phyloP scores from a whole-genome alignment of 1,140 invertebrate species.

The Elymnias hypermnestra region DNA sequence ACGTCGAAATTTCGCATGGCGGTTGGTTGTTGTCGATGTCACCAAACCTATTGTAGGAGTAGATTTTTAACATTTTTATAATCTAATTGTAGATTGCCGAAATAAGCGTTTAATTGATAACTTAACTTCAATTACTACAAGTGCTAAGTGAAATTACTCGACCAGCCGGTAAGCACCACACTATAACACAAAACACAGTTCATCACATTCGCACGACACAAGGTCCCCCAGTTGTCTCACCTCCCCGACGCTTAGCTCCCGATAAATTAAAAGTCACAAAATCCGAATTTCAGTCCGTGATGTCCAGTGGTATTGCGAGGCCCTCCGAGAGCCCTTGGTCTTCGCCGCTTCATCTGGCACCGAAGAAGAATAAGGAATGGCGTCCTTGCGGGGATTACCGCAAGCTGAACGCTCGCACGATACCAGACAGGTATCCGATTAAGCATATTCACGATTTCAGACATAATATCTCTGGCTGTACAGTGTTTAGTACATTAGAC shows the following conservation, averaged over 20 bases:
- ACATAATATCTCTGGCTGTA: neutral
- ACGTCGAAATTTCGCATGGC: conserved; percentile 1
- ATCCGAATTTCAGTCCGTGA: too few species aligned
- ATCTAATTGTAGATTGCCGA: too few species aligned
- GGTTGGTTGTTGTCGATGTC: neutral
- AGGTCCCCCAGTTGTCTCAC: neutral
- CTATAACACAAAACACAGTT: neutral
- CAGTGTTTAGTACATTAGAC: neutral
- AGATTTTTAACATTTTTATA: too few species aligned
- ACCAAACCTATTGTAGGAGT: conserved; percentile 3
- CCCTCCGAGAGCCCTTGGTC: neutral
- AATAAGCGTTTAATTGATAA: too few species aligned
- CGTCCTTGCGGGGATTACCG: too few species aligned
- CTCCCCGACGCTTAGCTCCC: neutral
- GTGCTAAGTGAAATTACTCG: too few species aligned
- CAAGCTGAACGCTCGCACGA: too few species aligned
- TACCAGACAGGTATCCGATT: neutral
- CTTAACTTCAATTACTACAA: too few species aligned
- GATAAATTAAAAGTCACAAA: neutral
- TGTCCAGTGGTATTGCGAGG: neutral
- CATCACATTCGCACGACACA: neutral
- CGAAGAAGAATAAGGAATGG: neutral
- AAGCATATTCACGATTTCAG: neutral
- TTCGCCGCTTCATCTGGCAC: neutral
- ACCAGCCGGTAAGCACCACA: too few species aligned